phyloP scores from a whole-genome alignment of 1,140 invertebrate genomes.

The Holcopasites calliopsidis region DNA sequence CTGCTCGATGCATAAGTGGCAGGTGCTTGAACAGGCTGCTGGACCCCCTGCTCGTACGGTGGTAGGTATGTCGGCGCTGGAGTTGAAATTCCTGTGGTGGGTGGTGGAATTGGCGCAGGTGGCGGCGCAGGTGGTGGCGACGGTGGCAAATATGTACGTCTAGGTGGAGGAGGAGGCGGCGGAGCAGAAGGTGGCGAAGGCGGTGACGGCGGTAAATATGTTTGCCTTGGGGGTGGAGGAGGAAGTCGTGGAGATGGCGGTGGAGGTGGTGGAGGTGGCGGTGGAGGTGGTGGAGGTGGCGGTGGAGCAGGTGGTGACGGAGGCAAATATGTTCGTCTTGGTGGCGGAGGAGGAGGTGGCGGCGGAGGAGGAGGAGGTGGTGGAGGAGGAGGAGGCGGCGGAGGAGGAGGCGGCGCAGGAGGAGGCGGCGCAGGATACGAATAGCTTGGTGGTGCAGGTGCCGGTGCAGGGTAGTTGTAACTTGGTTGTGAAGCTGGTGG shows the following conservation, averaged over 20 bases:
- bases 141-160: conserved; percentile 23
- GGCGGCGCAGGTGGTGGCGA: conserved; percentile 15
- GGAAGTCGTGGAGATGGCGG: conserved; percentile 36
- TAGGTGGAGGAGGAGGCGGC: background rate
- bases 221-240: background rate
- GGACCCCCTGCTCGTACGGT: conserved; percentile 23
- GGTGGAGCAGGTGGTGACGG: conserved; percentile 15
- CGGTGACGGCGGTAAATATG: background rate
- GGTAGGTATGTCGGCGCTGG: conserved; percentile 65
- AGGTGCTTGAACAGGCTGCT: background rate
- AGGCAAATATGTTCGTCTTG: conserved; percentile 21
- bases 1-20: background rate
- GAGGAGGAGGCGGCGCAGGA: conserved; percentile 25
- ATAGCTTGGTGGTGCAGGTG: background rate
- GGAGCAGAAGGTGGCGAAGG: background rate
- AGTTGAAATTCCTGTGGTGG: conserved; percentile 49
- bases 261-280: background rate
- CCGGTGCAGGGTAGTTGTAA: conserved; percentile 7
- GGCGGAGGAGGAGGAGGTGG: background rate
- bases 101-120: conserved; percentile 22
- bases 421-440: background rate
- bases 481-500: background rate
- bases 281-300: background rate
- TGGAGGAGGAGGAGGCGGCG: background rate
- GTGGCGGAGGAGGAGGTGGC: background rate